Conservation (phyloP, 1,140 invertebrate species). For the Gryllus bimaculatus region DNA sequence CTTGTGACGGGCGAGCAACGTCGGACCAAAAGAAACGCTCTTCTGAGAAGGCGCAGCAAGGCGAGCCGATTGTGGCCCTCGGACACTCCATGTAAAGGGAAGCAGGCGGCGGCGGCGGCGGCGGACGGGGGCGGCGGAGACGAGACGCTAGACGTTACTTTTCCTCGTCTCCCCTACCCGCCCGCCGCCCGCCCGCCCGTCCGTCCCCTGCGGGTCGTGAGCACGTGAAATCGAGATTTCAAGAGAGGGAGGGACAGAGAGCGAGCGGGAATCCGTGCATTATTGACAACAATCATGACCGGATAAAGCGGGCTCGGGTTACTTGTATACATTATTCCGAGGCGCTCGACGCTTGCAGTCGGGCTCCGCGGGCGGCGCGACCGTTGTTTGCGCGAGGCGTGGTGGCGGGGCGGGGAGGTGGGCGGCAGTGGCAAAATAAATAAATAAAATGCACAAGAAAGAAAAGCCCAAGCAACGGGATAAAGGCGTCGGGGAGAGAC, state of each 20-base stretch:
- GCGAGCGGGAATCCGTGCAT: slow-evolving; percentile 23
- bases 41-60: neutral
- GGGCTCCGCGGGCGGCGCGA: no score
- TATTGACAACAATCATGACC: neutral
- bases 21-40: neutral
- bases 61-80: neutral
- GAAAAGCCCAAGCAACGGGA: no score
- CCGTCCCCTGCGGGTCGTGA: neutral
- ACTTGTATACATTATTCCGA: neutral
- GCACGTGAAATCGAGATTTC: neutral
- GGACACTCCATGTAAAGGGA: neutral
- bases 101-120: neutral
- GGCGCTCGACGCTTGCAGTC: no score
- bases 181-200: no score
- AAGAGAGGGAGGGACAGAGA: slow-evolving; percentile 19
- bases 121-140: no score
- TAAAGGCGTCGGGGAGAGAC: no score
- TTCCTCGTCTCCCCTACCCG: neutral
- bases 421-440: no score
- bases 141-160: neutral
- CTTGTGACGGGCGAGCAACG: neutral
- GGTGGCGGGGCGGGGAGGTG: no score
- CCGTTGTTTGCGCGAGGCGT: neutral
- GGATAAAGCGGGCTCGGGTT: neutral
- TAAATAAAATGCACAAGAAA: no score